Base-by-base conservation (phyloP, 2,113 vertebrate genomes). In the Gorsachius goisagi region DNA sequence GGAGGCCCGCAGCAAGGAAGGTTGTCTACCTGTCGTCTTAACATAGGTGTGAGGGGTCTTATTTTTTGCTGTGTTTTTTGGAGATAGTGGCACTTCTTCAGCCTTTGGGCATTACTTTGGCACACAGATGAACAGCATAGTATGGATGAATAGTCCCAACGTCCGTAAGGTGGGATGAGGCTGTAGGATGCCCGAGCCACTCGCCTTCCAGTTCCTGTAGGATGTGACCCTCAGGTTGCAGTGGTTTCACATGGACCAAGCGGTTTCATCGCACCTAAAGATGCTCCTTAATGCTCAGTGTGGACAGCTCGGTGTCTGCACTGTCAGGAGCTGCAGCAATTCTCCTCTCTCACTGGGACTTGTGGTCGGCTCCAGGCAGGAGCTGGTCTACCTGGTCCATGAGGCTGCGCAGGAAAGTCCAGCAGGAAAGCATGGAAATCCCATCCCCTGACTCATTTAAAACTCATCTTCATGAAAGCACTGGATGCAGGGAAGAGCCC, bases 271-370 rank as follows among this genome's bases (percentile, higher is more conserved):
- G 6, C 23, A 16, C 13, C 8, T 56, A 32, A 58, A 59, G 55
- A 22, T 67, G 24, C 16, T 47, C 22, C 28, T 35, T 28, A 30
- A 8, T 12, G 15, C 30, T 41, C 28, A 15, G 18, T 32, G 23
- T 1, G 4, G 80, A 17, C 30, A n/a, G 27, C 45, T 68, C 4
- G 0, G 52, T 32, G 19, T n/a, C 39, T 63, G 59, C 27, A 44
- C 24, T 1, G 0, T 8, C 3, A 50, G 63, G 18, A 84, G 39
- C 0, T 3, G 9, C 6, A 11, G 28, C 4, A 1, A 12, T 16
- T 52, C 50, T 77, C 19, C 49, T 91, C 6, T 75, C 33, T 69
- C 62, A 32, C 45, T 4, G 2, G 55, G 35, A 14, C 35, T n/a
- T 52, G 60, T 0, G 11, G 22, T 41, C 8, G 3, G 39, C 50